Conservation (phyloP, 2,113 vertebrate genomes). For the Rhadina sibilatrix region DNA sequence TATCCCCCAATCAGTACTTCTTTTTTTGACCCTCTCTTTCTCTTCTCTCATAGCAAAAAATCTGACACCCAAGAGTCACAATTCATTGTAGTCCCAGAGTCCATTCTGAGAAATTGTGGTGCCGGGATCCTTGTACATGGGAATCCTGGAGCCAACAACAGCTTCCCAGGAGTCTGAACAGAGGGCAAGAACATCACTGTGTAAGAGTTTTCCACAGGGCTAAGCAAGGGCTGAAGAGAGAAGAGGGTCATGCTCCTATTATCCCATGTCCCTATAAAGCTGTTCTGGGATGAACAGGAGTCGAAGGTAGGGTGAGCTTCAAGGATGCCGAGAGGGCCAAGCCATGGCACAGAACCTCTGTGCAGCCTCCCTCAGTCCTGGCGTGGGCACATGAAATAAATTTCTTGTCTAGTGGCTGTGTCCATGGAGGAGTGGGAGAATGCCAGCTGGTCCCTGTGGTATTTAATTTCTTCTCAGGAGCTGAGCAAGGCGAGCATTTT, state of each 20-base stretch:
- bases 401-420: not conserved
- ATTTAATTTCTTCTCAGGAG: constrained; percentile 1
- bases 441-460: constrained; percentile 14
- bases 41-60: not conserved
- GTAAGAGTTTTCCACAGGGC: not conserved
- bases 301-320: not conserved
- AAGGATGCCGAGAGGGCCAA: not conserved
- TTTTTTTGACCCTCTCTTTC: not conserved
- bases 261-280: not conserved
- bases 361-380: not conserved
- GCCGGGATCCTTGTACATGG: not conserved
- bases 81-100: not conserved
- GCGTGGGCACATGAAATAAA: not conserved
- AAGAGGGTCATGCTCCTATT: not conserved
- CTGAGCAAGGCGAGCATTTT: not conserved
- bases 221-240: not conserved
- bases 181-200: not conserved
- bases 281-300: not conserved
- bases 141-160: not conserved
- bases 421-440: not conserved
- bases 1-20: not conserved
- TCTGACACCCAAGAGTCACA: not conserved
- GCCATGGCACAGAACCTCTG: not conserved
- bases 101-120: not conserved
- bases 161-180: not conserved